Percentiles rank a stretch among this genome's conserved stretches.
phyloP scores from a whole-genome alignment of 2,113 vertebrate species.

The Neopipo cinnamomea region DNA sequence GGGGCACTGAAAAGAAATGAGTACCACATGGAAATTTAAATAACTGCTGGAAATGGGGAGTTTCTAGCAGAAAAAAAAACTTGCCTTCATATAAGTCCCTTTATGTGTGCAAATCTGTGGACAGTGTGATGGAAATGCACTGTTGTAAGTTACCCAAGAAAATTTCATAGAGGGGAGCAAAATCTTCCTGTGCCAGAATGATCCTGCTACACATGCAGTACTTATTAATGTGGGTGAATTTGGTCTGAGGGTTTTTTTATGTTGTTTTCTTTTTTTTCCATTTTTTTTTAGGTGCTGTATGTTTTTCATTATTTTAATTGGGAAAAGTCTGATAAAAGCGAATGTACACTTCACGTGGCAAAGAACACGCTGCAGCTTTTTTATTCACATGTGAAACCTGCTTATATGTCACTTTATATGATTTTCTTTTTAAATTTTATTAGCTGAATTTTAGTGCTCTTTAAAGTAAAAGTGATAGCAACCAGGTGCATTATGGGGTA shows the following conservation, averaged over 20 bases:
- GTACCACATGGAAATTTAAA: not conserved
- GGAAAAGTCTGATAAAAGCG: constrained; percentile 22
- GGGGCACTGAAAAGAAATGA: not conserved
- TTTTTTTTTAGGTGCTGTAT: not conserved
- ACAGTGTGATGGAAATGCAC: not conserved
- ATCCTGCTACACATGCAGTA: not conserved
- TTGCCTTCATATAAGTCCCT: not conserved
- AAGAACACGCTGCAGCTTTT: constrained; percentile 4
- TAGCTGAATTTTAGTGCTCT: constrained; percentile 37
- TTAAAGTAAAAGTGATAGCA: constrained; percentile 47
- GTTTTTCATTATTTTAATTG: constrained; percentile 40
- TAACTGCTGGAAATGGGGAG: not conserved
- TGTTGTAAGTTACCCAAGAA: not conserved
- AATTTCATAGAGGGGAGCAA: not conserved
- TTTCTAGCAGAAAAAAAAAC: not conserved
- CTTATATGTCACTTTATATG: constrained; percentile 14
- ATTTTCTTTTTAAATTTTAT: constrained; percentile 47
- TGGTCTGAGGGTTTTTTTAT: not conserved
- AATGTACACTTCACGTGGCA: not conserved
- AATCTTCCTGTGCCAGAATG: not conserved
- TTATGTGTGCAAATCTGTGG: not conserved
- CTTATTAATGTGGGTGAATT: not conserved
- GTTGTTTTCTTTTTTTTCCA: too few relatives aligned
- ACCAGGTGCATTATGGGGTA: constrained; percentile 10
- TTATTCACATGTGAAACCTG: not conserved